These are phyloP conservation scores for Sinocyclocheilus anophthalmus DNA, from an alignment of 2,113 vertebrate species.

Conservation along the genomic window DNA sequence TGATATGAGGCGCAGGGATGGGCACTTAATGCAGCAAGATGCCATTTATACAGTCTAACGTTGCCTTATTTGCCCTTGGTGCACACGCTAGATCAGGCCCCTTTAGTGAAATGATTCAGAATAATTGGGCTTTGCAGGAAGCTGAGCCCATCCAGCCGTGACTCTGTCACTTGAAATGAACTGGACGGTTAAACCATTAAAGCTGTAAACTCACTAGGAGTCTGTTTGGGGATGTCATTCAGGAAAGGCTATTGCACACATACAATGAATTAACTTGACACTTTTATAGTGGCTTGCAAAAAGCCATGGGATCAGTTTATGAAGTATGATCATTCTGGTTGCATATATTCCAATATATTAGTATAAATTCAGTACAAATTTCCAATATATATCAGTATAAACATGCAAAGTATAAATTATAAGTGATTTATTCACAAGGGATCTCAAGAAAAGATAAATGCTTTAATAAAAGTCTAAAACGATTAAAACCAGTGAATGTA, in stretches of 20 bases:
- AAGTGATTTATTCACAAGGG: too few species aligned
- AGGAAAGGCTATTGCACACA: slow-evolving; percentile 31
- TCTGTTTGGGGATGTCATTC: slow-evolving; percentile 52
- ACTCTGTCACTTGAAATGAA: slow-evolving; percentile 53
- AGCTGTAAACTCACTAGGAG: slow-evolving; percentile 64
- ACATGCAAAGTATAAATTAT: too few species aligned
- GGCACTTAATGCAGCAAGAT: slow-evolving; percentile 51
- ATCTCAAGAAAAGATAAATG: too few species aligned
- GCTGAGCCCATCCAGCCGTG: slow-evolving; percentile 44
- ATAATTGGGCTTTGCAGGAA: slow-evolving; percentile 74
- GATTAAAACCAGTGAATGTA: background rate
- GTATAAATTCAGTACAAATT: too few species aligned
- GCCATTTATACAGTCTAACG: slow-evolving; percentile 66
- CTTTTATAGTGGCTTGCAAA: slow-evolving; percentile 53
- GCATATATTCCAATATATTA: too few species aligned
- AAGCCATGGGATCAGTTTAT: background rate
- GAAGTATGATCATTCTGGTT: slow-evolving; percentile 10
- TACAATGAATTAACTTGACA: slow-evolving; percentile 13
- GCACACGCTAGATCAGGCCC: slow-evolving; percentile 63
- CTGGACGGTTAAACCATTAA: slow-evolving; percentile 60
- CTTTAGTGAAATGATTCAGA: slow-evolving; percentile 82
- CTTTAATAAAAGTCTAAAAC: background rate
- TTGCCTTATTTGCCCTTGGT: slow-evolving; percentile 66
- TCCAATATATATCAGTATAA: too few species aligned
- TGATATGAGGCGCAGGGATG: slow-evolving; percentile 27